phyloP scores from a whole-genome alignment of 2,888 invertebrate species.

The Heliconius ismenius region DNA sequence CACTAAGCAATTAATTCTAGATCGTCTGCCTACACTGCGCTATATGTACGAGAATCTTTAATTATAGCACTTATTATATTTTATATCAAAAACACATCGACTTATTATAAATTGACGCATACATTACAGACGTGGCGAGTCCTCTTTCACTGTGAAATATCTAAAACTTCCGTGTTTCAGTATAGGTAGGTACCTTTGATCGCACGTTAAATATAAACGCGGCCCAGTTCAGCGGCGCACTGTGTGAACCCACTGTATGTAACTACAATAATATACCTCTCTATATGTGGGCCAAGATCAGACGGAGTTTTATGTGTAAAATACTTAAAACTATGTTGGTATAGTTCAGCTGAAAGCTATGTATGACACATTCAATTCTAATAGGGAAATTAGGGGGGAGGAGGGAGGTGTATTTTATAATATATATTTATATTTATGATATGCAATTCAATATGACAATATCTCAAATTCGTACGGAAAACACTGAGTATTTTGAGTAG shows the following conservation, averaged over 20 bases:
- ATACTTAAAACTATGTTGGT: not conserved
- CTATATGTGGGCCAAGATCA: conserved; percentile 22
- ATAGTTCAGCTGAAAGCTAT: too few species aligned
- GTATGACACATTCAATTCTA: too few species aligned
- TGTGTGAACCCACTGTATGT: not conserved
- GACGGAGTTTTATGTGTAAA: not conserved
- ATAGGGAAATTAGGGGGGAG: too few species aligned
- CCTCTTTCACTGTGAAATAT: conserved; percentile 58
- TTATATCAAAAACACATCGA: not conserved
- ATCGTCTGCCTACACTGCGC: too few species aligned
- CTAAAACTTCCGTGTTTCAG: conserved; percentile 59
- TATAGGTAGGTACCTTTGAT: conserved; percentile 57
- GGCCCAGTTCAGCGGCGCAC: conserved; percentile 47
- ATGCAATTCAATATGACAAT: not conserved
- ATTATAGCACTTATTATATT: not conserved
- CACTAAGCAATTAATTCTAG: too few species aligned
- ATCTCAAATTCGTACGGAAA: not conserved
- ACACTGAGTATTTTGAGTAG: not conserved
- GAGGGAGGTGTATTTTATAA: too few species aligned
- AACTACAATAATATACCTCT: conserved; percentile 9
- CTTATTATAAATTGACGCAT: conserved; percentile 3
- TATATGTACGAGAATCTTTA: too few species aligned
- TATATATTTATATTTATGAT: too few species aligned
- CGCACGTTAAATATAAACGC: conserved; percentile 51
- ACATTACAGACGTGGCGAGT: conserved; percentile 11